phyloP scores from a whole-genome alignment of 2,797 vertebrate genomes.

The Sebastes melanostomus region DNA sequence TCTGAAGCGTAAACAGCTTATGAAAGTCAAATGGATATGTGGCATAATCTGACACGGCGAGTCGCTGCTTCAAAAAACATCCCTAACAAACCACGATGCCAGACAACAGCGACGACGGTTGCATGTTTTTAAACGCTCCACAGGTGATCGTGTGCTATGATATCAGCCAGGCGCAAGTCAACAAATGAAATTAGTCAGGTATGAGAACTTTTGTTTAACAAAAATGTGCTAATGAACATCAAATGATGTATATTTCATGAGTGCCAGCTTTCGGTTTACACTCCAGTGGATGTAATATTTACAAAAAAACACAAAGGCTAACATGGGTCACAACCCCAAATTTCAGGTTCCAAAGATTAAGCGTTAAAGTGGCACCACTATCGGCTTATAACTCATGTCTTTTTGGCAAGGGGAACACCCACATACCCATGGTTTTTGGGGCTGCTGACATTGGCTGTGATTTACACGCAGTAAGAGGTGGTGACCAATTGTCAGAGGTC shows the following conservation, averaged over 20 bases:
- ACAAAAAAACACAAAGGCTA: constrained; percentile 19
- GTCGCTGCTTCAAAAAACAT: constrained; percentile 82
- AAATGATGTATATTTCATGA: not conserved
- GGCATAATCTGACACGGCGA: constrained; percentile 86
- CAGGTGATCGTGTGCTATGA: constrained; percentile 62
- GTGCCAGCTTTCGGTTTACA: constrained; percentile 15
- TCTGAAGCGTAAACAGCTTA: constrained; percentile 87
- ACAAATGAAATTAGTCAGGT: constrained; percentile 44
- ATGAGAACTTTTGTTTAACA: not conserved
- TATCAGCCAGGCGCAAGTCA: constrained; percentile 21
- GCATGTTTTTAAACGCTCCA: constrained; percentile 71
- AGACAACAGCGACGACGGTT: constrained; percentile 65
- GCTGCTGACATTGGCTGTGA: constrained; percentile 63
- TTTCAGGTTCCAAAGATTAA: constrained; percentile 35
- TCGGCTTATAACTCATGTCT: constrained; percentile 49
- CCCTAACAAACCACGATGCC: constrained; percentile 77
- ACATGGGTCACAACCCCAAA: constrained; percentile 23
- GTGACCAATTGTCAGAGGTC: constrained; percentile 73
- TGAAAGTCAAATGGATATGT: constrained; percentile 89
- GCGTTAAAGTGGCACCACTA: constrained; percentile 34
- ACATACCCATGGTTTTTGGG: constrained; percentile 49
- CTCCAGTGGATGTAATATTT: constrained; percentile 1
- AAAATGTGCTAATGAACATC: constrained; percentile 3
- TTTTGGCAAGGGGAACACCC: constrained; percentile 55
- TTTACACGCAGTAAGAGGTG: constrained; percentile 72